phyloP scores from a whole-genome alignment of 2,797 vertebrate species.

The Lepilemur septentrionalis region DNA sequence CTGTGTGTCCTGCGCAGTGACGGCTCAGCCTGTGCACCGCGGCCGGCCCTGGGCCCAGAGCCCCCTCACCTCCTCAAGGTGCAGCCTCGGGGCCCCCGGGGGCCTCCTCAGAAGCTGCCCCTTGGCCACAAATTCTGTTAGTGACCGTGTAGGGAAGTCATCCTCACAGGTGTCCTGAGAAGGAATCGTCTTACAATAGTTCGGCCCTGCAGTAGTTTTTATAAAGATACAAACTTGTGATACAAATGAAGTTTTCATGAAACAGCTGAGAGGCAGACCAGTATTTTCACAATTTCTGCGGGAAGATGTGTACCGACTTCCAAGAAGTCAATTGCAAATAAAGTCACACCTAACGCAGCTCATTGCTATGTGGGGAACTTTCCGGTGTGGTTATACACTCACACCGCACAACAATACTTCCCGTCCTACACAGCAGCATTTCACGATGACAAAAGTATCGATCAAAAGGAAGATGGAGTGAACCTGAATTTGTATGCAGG shows the following conservation, averaged over 20 bases:
- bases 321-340: neutral
- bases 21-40: no score
- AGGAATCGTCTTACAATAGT: neutral
- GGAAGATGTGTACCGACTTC: neutral
- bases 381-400: accelerated
- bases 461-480: neutral
- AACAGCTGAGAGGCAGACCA: neutral
- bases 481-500: neutral
- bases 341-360: accelerated
- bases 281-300: neutral
- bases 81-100: neutral
- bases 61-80: no score
- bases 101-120: neutral
- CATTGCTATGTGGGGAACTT: accelerated
- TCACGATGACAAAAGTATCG: neutral
- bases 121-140: neutral
- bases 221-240: neutral
- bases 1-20: no score
- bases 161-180: neutral
- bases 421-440: neutral
- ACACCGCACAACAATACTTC: neutral
- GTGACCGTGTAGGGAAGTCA: accelerated
- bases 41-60: neutral
- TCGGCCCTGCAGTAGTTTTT: neutral
- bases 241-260: neutral